These are phyloP conservation scores for Eupithecia vulgata DNA, from an alignment of 2,888 invertebrate genomes.

Conservation along the genomic window DNA sequence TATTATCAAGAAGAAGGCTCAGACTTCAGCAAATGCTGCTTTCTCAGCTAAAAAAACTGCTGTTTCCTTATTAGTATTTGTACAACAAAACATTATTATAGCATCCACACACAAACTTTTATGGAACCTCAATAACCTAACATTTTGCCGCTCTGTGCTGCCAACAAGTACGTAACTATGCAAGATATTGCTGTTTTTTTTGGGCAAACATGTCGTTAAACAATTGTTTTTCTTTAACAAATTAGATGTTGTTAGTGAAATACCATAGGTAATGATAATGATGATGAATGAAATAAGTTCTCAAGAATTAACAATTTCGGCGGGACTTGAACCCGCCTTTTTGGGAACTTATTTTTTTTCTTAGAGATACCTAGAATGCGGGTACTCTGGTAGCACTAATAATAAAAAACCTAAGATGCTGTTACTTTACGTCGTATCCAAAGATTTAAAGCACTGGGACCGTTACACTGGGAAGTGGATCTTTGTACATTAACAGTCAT, in stretches of 20 bases:
- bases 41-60: slow-evolving; percentile 17
- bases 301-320: no score
- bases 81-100: slow-evolving; percentile 20
- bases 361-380: no score
- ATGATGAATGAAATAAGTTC: no score
- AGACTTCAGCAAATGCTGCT: background rate
- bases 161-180: background rate
- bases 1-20: background rate
- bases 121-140: slow-evolving; percentile 47
- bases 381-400: no score
- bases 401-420: no score
- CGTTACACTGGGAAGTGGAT: background rate
- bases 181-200: slow-evolving; percentile 2
- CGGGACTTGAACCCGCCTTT: no score
- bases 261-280: no score
- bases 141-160: slow-evolving; percentile 23
- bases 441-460: background rate
- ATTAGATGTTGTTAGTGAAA: no score
- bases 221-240: background rate
- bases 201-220: background rate
- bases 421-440: background rate
- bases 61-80: slow-evolving; percentile 27
- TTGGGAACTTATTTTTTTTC: no score
- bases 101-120: slow-evolving; percentile 30
- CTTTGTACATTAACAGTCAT: no score